Conservation (phyloP, 1,140 invertebrate species). For the Megalopta genalis region DNA sequence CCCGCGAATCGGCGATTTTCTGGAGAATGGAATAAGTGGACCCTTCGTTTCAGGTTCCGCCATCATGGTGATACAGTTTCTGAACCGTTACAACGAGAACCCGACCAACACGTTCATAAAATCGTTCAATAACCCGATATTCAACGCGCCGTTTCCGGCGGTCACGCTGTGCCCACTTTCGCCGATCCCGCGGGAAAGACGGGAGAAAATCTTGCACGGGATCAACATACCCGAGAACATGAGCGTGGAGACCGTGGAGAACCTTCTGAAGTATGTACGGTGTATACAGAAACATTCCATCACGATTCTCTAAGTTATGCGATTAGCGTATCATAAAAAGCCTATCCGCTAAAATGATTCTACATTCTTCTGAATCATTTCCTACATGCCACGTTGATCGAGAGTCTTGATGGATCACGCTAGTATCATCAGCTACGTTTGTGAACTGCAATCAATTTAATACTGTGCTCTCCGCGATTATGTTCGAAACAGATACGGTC, state of each 20-base stretch:
- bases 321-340: too few species aligned
- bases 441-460: too few species aligned
- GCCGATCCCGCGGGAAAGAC: neutral
- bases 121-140: slow-evolving; percentile 34
- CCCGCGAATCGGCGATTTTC: too few species aligned
- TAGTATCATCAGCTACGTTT: too few species aligned
- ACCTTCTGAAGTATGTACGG: slow-evolving; percentile 37
- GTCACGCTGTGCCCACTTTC: slow-evolving; percentile 47
- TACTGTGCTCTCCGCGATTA: neutral
- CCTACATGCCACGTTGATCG: too few species aligned
- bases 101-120: slow-evolving; percentile 35
- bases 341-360: too few species aligned
- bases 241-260: neutral
- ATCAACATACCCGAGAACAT: slow-evolving; percentile 33
- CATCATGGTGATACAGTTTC: slow-evolving; percentile 46
- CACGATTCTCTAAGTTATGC: too few species aligned
- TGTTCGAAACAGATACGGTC: slow-evolving; percentile 32
- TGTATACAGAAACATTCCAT: neutral
- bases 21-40: neutral
- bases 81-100: slow-evolving; percentile 28
- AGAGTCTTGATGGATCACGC: too few species aligned
- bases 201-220: neutral
- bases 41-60: slow-evolving; percentile 43
- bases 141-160: slow-evolving; percentile 44
- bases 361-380: too few species aligned